phyloP scores from a whole-genome alignment of 2,113 vertebrate genomes.

The Chionodraco myersi region DNA sequence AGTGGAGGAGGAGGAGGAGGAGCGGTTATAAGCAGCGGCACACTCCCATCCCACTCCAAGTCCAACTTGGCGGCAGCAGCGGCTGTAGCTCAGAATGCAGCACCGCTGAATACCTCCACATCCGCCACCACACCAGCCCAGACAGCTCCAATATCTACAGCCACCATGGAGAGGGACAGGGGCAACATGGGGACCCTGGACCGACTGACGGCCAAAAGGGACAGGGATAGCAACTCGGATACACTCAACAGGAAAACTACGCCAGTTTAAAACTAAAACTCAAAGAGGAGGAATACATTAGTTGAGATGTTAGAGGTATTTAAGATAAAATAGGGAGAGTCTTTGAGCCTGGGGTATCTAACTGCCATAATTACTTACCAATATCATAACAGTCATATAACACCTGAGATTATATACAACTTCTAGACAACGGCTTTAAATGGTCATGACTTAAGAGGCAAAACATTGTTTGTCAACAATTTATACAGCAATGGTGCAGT shows the following conservation, averaged over 20 bases:
- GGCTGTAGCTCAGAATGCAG: slow-evolving; percentile 72
- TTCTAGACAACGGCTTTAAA: slow-evolving; percentile 62
- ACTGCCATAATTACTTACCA: slow-evolving; percentile 52
- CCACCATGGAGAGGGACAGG: slow-evolving; percentile 85
- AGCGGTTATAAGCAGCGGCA: slow-evolving; percentile 76
- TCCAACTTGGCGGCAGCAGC: slow-evolving; percentile 81
- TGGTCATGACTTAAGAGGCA: slow-evolving; percentile 13
- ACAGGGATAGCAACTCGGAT: slow-evolving; percentile 89
- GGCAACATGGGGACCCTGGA: slow-evolving; percentile 80
- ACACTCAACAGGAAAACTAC: slow-evolving; percentile 95
- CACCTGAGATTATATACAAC: not conserved
- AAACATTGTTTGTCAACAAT: not conserved
- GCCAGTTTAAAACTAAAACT: slow-evolving; percentile 81
- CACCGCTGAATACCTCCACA: slow-evolving; percentile 84
- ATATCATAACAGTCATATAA: slow-evolving; percentile 58
- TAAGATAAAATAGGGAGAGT: slow-evolving; percentile 6
- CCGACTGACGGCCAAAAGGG: slow-evolving; percentile 81
- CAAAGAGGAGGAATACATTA: not conserved
- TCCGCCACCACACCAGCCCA: slow-evolving; percentile 77
- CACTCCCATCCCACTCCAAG: slow-evolving; percentile 84
- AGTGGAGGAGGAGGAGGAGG: slow-evolving; percentile 51
- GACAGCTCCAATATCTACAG: slow-evolving; percentile 75
- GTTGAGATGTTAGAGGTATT: not conserved
- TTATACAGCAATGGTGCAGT: slow-evolving; percentile 4
- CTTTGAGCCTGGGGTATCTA: slow-evolving; percentile 39